These are phyloP conservation scores for Drosophila mercatorum DNA, from an alignment of 2,888 invertebrate species.

Conservation along the genomic window DNA sequence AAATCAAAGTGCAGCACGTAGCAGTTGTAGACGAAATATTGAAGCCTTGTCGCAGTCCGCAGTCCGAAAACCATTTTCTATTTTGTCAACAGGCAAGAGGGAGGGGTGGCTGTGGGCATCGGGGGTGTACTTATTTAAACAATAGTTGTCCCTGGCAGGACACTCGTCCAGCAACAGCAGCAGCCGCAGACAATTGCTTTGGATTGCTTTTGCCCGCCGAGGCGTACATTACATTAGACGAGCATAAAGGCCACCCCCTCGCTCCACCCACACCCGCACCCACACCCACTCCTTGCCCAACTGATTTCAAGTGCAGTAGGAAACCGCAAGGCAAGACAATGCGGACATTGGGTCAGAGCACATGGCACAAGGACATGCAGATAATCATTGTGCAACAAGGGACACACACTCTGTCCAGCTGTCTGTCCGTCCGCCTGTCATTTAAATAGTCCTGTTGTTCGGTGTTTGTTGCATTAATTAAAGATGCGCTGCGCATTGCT, in stretches of 20 bases:
- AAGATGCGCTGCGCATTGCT: conserved; percentile 65
- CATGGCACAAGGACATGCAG: conserved; percentile 27
- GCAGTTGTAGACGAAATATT: conserved; percentile 34
- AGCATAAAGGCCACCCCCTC: conserved; percentile 44
- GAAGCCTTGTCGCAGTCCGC: conserved; percentile 50
- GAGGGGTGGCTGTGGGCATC: background rate
- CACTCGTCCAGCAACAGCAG: conserved; percentile 28
- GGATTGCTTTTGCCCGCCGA: conserved; percentile 57
- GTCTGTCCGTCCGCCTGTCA: conserved; percentile 32
- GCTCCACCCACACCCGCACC: no score
- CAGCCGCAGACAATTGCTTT: conserved; percentile 59
- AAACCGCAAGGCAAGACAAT: conserved; percentile 60
- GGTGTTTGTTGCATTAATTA: conserved; percentile 62
- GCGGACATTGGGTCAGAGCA: conserved; percentile 17
- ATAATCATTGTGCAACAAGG: conserved; percentile 20
- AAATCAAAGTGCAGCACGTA: conserved; percentile 53
- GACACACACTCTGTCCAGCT: conserved; percentile 11
- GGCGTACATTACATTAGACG: conserved; percentile 63
- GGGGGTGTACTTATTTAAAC: conserved; percentile 56
- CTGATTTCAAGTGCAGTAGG: conserved; percentile 61
- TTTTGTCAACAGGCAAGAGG: conserved; percentile 42
- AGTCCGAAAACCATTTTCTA: conserved; percentile 57
- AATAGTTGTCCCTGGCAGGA: conserved; percentile 53
- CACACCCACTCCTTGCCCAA: background rate
- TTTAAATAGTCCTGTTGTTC: conserved; percentile 55